Evolutionary conservation across 2,888 invertebrate species (phyloP).

Genomic region (Amorpha juglandis): DNA sequence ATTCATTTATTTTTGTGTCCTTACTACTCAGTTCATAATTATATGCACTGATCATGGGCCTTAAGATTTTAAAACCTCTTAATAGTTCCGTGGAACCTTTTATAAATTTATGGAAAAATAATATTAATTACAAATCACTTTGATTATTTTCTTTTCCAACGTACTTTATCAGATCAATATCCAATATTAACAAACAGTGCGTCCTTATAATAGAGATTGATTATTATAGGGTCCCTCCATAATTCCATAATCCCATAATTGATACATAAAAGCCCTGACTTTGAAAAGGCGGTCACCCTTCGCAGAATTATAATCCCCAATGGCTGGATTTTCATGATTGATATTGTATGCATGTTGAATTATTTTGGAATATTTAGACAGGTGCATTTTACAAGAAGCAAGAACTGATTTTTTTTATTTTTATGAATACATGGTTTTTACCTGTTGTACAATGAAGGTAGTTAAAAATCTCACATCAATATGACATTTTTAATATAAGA

Average conservation of each 20-base stretch:
- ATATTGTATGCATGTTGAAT: slow-evolving; percentile 46
- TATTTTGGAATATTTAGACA: neutral
- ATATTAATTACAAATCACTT: neutral
- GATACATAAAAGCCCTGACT: slow-evolving; percentile 74
- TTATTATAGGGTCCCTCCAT: slow-evolving; percentile 72
- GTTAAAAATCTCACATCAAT: too few relatives aligned
- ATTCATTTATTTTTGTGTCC: too few relatives aligned
- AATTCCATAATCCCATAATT: slow-evolving; percentile 76
- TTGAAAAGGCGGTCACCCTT: slow-evolving; percentile 64
- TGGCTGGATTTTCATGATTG: slow-evolving; percentile 73
- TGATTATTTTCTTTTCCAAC: neutral
- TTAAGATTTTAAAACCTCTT: too few relatives aligned
- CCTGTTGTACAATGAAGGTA: too few relatives aligned
- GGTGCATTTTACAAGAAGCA: slow-evolving; percentile 8
- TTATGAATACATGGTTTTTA: neutral
- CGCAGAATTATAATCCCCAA: slow-evolving; percentile 72
- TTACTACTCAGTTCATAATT: too few relatives aligned
- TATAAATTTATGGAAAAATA: too few relatives aligned
- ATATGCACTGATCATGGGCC: too few relatives aligned
- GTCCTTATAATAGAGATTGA: slow-evolving; percentile 64
- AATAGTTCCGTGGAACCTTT: too few relatives aligned
- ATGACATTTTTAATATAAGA: too few relatives aligned
- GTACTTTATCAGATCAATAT: slow-evolving; percentile 33
- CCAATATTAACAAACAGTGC: slow-evolving; percentile 48
- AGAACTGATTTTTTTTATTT: too few relatives aligned